Percentiles rank a stretch among this genome's conserved stretches.
Evolutionary conservation across 2,113 vertebrate species (phyloP).

Genomic region (Nibea albiflora): DNA sequence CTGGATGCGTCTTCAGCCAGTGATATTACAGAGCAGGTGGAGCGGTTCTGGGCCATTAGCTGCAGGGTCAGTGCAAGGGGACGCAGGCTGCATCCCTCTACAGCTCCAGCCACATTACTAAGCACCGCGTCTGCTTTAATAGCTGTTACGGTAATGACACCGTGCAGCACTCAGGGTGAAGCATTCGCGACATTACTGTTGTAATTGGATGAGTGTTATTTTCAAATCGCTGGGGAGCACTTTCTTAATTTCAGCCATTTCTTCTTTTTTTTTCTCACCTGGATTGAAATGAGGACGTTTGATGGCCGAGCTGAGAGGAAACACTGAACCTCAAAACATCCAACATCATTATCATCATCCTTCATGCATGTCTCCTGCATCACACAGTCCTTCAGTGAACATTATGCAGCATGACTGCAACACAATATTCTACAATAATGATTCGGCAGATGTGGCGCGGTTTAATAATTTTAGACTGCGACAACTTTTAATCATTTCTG

Average conservation of each 20-base stretch:
- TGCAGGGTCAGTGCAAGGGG: conserved; percentile 62
- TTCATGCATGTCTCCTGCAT: background rate
- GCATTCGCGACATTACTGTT: conserved; percentile 54
- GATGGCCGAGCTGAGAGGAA: conserved; percentile 12
- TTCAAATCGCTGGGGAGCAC: conserved; percentile 56
- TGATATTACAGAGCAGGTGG: conserved; percentile 73
- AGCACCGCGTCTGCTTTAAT: conserved; percentile 54
- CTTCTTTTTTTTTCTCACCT: conserved; percentile 9
- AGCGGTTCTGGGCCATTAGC: conserved; percentile 75
- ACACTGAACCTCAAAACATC: conserved; percentile 12
- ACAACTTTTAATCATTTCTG: background rate
- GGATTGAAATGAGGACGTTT: conserved; percentile 43
- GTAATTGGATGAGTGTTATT: conserved; percentile 70
- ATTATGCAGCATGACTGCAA: background rate
- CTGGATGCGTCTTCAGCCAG: conserved; percentile 59
- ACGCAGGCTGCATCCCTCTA: conserved; percentile 31
- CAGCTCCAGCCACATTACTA: conserved; percentile 42
- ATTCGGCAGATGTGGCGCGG: background rate
- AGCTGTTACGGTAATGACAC: conserved; percentile 63
- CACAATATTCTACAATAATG: background rate
- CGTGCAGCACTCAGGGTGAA: conserved; percentile 52
- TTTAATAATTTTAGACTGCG: background rate
- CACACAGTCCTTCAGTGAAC: background rate
- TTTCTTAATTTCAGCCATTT: conserved; percentile 59
- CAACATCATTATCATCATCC: background rate